A percentile compares a stretch with the other conserved stretches of the same genome.
Conservation (phyloP, 2,797 vertebrate genomes). For the Cossypha dichroa region DNA sequence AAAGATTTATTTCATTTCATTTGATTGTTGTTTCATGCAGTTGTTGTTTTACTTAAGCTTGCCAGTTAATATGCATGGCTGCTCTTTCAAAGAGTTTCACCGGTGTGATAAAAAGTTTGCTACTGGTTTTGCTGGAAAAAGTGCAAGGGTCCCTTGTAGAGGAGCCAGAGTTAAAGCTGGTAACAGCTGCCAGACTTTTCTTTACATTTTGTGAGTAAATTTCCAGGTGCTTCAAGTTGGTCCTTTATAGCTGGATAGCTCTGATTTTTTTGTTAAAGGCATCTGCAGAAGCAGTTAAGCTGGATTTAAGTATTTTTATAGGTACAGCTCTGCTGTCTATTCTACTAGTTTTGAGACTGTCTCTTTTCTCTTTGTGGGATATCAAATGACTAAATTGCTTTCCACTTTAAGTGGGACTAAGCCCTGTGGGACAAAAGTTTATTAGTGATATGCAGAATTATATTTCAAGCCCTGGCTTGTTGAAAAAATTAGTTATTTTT, state of each 20-base stretch:
- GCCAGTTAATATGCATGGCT: neutral
- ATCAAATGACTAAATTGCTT: neutral
- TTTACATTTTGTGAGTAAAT: neutral
- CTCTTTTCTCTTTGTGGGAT: neutral
- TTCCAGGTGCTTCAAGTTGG: neutral
- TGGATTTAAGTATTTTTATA: neutral
- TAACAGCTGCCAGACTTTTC: neutral
- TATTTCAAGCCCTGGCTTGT: neutral
- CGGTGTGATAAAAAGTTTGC: neutral
- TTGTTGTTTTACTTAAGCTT: neutral
- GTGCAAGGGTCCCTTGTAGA: neutral
- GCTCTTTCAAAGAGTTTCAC: neutral
- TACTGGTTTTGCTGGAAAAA: neutral
- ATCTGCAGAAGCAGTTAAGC: neutral
- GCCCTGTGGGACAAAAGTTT: neutral
- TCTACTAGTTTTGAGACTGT: neutral
- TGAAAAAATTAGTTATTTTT: neutral
- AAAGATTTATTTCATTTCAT: neutral
- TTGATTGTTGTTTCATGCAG: neutral
- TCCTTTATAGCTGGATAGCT: neutral
- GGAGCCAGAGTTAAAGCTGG: neutral
- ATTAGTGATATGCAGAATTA: neutral
- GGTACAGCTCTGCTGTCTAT: neutral
- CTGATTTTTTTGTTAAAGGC: neutral
- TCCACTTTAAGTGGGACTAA: neutral